Base-by-base conservation (phyloP, 1,140 invertebrate genomes). In the Panagrolaimus sp. region DNA sequence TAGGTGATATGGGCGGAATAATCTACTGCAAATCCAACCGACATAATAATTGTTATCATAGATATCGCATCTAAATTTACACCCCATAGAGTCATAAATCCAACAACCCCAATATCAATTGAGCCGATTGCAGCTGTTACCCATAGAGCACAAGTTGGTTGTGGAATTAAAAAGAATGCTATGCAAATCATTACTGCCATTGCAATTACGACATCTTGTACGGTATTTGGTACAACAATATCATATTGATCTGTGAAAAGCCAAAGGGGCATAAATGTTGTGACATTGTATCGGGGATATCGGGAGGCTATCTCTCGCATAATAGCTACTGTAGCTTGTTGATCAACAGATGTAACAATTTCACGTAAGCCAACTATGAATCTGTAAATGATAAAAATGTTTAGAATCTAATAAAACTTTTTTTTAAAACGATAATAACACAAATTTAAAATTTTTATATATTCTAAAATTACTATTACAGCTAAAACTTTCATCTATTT, bases 21-120 rank as follows among this genome's bases (percentile, higher is more conserved):
- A 79, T 97, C 94, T 0, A 97, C 92, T 2, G 92, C 95, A 84
- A 97, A 97, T 46, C 94, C 94, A 38, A 97, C 95, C 78, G 93
- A 95, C 93, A 98, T 97, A 57, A 98, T 96, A 1, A 97, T 86
- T 79, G 97, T 96, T 46, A 97, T 96, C 93, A 97, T 98, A 0
- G 93, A 96, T 76, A 98, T 95, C 3, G 93, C 93, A 83, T 96
- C 94, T 69, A 97, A 85, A 79, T 92, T 94, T 0, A 97, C 92
- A 72, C 89, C 89, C 93, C 94, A 97, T 1, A 96, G 85, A 0
- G 92, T 89, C 93, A 98, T 96, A 85, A 95, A 97, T 0, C 94
- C 94, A 1, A 94, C 90, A 0, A 98, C 92, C 11, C 94, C 94
- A 7, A 91, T 84, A 84, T 96, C 92, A 69, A 98, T 96, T 1